phyloP scores from a whole-genome alignment of 2,888 invertebrate genomes.

The Drosophila borealis region DNA sequence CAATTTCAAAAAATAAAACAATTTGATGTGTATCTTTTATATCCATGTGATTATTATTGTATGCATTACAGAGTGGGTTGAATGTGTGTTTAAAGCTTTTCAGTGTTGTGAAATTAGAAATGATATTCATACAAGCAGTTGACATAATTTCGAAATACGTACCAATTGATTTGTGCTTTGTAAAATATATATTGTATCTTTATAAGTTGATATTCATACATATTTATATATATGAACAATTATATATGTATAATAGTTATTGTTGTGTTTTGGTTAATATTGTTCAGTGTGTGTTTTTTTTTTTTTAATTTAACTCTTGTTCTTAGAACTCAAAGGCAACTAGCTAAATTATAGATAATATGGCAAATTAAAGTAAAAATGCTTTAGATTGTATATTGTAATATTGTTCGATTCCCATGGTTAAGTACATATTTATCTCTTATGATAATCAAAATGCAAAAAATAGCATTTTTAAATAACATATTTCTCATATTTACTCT shows the following conservation, averaged over 20 bases:
- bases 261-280: constrained; percentile 38
- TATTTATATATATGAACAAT: constrained; percentile 31
- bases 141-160: constrained; percentile 82
- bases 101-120: constrained; percentile 57
- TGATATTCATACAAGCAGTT: constrained; percentile 55
- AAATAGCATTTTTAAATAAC: too few relatives aligned
- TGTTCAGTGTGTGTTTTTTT: constrained; percentile 18
- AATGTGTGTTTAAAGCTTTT: constrained; percentile 34
- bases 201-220: constrained; percentile 48
- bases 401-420: constrained; percentile 30
- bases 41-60: constrained; percentile 28
- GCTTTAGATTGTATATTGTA: not conserved
- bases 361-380: constrained; percentile 48
- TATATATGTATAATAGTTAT: constrained; percentile 30
- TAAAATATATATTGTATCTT: constrained; percentile 52
- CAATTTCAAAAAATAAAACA: constrained; percentile 22
- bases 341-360: constrained; percentile 30
- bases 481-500: too few relatives aligned
- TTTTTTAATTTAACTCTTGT: not conserved
- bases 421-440: too few relatives aligned
- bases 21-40: constrained; percentile 26
- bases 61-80: constrained; percentile 15
- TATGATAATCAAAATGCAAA: too few relatives aligned
- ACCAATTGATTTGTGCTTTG: constrained; percentile 82
- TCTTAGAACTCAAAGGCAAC: constrained; percentile 36